Evolutionary conservation across 1,140 invertebrate genomes (phyloP), one percentile per base, ranked within the genome.

Genomic region (Chironomus tepperi): DNA sequence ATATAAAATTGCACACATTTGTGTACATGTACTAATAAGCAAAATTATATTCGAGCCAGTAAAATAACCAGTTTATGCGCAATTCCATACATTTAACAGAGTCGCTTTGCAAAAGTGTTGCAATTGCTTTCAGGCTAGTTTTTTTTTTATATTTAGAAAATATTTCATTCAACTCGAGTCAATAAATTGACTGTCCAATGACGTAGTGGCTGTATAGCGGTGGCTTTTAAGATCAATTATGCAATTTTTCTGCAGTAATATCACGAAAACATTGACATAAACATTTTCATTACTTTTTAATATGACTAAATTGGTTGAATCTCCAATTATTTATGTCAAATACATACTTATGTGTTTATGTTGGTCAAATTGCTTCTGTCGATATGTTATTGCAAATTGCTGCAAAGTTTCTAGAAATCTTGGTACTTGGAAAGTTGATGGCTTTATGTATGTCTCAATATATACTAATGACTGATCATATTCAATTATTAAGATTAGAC

Each of bases 41-140:
- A 57, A 57, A 12, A 57, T n/a, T 57, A n/a, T 57, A 10, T 47
- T 47, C 15, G 12, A n/a, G 12, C 12, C 47, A 18, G 18, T 21
- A 18, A 70, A 70, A 70, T 70, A 70, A 70, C 65, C 65, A 70
- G 65, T 70, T 70, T 70, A 16, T 70, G 65, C 65, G 65, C 65
- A 70, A 70, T 70, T 70, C 18, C n/a, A 70, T 57, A 57, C 47
- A n/a, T 57, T 57, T 57, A 57, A 57, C 12, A 5, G 5, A 12
- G 12, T n/a, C n/a, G 47, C 12, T n/a, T n/a, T n/a, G n/a, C 12
- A 57, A 57, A 57, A 12, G n/a, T 57, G 47, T 57, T 57, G 47
- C 47, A 57, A 57, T 57, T 57, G 47, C 12, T n/a, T 57, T n/a
- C n/a, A 57, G 47, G 47, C 47, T 15, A 57, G 12, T 8, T 5